phyloP scores from a whole-genome alignment of 2,113 vertebrate genomes.

The Tachuris rubrigastra region DNA sequence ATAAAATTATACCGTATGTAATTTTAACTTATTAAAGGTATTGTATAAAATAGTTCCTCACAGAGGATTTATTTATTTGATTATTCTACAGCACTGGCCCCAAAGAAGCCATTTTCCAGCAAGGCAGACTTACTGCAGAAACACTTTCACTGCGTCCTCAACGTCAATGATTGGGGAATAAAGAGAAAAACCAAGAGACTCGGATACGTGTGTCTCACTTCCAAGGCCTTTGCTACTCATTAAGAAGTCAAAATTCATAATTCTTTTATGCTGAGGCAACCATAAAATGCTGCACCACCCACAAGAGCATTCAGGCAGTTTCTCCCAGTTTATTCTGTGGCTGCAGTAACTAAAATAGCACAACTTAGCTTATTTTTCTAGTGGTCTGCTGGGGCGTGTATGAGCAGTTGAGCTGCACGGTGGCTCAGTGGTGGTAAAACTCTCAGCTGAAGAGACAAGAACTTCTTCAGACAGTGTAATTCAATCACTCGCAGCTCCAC shows the following conservation, averaged over 20 bases:
- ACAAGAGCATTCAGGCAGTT: background rate
- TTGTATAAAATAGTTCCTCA: background rate
- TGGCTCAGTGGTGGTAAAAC: background rate
- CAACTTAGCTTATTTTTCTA: background rate
- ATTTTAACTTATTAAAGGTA: background rate
- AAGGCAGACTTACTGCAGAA: background rate
- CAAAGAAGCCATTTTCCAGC: background rate
- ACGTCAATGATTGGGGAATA: accelerated
- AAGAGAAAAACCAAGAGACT: background rate
- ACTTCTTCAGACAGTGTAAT: conserved; percentile 22
- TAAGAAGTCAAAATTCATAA: background rate
- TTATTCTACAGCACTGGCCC: background rate
- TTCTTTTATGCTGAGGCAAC: background rate
- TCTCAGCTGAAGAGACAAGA: background rate
- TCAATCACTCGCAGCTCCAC: background rate
- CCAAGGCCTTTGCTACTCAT: background rate
- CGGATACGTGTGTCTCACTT: background rate
- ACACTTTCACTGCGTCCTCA: background rate
- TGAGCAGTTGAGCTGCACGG: background rate
- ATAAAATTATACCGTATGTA: background rate
- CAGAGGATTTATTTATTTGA: background rate
- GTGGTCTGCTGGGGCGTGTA: background rate
- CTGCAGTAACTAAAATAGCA: background rate
- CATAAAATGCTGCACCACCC: background rate
- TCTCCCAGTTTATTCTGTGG: background rate